These are phyloP conservation scores for Lichenostomus cassidix DNA, from an alignment of 2,113 vertebrate genomes.

Conservation along the genomic window DNA sequence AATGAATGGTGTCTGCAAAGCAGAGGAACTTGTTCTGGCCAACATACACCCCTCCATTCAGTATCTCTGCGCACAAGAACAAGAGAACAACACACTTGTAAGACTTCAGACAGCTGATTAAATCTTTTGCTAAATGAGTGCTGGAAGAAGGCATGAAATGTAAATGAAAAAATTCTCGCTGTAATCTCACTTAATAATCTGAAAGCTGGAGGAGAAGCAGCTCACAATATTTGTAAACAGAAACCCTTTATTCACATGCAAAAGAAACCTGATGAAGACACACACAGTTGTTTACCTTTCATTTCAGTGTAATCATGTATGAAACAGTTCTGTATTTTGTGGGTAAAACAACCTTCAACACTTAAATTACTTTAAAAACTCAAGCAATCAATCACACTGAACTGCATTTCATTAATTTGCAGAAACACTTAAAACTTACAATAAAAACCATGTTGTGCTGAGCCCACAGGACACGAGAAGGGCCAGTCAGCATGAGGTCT, in stretches of 20 bases:
- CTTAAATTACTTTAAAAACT: neutral
- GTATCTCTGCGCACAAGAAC: slow-evolving; percentile 82
- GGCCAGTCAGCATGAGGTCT: fast-evolving
- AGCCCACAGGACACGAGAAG: neutral
- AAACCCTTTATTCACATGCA: neutral
- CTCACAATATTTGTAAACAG: neutral
- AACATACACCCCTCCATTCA: slow-evolving; percentile 94
- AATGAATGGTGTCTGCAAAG: slow-evolving; percentile 94
- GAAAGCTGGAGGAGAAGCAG: neutral
- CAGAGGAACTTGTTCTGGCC: slow-evolving; percentile 97
- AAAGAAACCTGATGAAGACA: neutral
- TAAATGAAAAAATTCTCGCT: neutral
- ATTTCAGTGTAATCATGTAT: neutral
- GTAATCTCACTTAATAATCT: neutral
- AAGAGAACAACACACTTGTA: slow-evolving; percentile 14
- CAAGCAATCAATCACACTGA: neutral
- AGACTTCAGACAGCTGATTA: neutral
- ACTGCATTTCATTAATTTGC: neutral
- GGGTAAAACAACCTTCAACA: neutral
- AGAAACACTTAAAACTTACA: neutral
- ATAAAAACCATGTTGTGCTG: fast-evolving
- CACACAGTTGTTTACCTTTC: neutral
- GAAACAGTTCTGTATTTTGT: neutral
- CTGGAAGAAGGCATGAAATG: neutral
- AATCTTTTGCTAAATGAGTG: neutral